These are phyloP conservation scores for Hololepta plana DNA, from an alignment of 2,888 invertebrate species.

Conservation along the genomic window DNA sequence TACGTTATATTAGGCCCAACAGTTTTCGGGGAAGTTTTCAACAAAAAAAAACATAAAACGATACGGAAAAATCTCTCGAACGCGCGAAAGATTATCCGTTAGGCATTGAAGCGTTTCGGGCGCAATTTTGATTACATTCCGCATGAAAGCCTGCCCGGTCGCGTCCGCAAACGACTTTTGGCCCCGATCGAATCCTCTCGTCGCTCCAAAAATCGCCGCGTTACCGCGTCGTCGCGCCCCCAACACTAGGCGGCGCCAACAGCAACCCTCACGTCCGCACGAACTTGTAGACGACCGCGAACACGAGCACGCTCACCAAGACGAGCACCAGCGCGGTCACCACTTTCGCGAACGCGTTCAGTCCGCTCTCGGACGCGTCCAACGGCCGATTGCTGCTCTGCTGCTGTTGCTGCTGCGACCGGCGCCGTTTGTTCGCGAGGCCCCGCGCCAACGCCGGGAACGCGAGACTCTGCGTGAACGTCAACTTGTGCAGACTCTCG, in stretches of 20 bases:
- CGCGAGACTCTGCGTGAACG: constrained; percentile 54
- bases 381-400: constrained; percentile 31
- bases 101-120: too few species aligned
- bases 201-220: too few species aligned
- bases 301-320: constrained; percentile 50
- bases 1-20: too few species aligned
- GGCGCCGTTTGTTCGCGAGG: constrained; percentile 40
- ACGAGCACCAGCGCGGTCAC: constrained; percentile 50
- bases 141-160: too few species aligned
- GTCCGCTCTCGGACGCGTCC: constrained; percentile 42
- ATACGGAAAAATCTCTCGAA: too few species aligned
- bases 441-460: constrained; percentile 54
- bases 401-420: constrained; percentile 33
- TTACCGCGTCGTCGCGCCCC: too few species aligned
- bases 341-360: constrained; percentile 53
- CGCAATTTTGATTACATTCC: too few species aligned
- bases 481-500: constrained; percentile 52
- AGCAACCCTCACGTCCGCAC: constrained; percentile 61
- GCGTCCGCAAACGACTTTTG: too few species aligned
- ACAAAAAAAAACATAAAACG: too few species aligned
- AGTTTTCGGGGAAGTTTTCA: too few species aligned
- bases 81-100: too few species aligned
- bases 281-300: constrained; percentile 55
- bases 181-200: too few species aligned
- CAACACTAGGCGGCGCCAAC: constrained; percentile 44